A percentile compares a stretch with the other conserved stretches of the same genome.
phyloP scores from a whole-genome alignment of 2,113 vertebrate species.

The Diglossa brunneiventris region DNA sequence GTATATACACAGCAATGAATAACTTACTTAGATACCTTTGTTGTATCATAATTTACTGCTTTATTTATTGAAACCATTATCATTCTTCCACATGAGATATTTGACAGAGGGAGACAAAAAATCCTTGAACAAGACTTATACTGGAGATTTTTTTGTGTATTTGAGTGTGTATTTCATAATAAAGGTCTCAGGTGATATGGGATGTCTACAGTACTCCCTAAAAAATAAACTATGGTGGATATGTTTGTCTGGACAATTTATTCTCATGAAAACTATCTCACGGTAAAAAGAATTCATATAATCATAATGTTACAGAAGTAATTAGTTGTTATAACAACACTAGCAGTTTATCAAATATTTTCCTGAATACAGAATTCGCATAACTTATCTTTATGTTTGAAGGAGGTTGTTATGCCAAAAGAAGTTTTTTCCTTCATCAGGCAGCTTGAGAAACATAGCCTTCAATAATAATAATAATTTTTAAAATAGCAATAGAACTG shows the following conservation, averaged over 20 bases:
- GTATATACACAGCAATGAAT: not conserved
- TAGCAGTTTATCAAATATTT: not conserved
- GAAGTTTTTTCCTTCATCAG: not conserved
- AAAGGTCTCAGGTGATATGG: not conserved
- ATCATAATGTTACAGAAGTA: not conserved
- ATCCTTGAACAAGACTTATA: not conserved
- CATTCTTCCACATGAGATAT: not conserved
- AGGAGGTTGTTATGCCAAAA: not conserved
- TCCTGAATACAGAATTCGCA: not conserved
- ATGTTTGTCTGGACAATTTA: not conserved
- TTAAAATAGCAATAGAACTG: not conserved
- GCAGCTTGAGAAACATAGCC: not conserved
- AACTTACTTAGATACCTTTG: not conserved
- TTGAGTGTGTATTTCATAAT: conserved; percentile 1
- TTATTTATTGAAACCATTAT: conserved; percentile 70
- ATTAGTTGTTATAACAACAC: not conserved
- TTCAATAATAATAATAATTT: not conserved
- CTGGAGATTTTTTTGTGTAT: not conserved
- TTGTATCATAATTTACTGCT: not conserved
- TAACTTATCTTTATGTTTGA: not conserved
- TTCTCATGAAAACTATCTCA: not conserved
- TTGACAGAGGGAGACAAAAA: not conserved
- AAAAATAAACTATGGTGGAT: not conserved
- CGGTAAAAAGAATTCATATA: not conserved
- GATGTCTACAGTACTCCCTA: not conserved